Percentiles rank a stretch among this genome's conserved stretches.
Evolutionary conservation across 2,888 invertebrate genomes (phyloP).

Genomic region (Oscheius sp.): DNA sequence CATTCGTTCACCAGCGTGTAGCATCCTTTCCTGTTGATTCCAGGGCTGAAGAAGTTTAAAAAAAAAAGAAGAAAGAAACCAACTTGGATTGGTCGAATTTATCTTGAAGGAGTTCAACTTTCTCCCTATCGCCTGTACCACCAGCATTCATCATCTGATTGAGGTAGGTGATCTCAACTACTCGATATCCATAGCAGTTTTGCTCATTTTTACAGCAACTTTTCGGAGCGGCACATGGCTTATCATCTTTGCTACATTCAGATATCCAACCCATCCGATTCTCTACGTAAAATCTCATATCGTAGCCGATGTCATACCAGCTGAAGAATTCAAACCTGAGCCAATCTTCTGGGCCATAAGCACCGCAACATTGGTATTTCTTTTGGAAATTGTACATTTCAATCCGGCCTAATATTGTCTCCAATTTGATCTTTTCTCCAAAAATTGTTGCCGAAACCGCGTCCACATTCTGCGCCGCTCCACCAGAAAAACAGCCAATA

Average conservation of each 20-base stretch:
- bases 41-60: background rate
- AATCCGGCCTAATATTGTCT: no score
- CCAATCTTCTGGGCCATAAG: background rate
- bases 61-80: background rate
- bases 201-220: background rate
- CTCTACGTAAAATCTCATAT: background rate
- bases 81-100: background rate
- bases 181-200: no score
- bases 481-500: constrained; percentile 14
- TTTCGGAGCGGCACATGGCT: background rate
- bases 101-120: background rate
- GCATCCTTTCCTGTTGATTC: background rate
- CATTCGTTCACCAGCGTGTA: background rate
- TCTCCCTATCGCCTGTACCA: no score
- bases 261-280: background rate
- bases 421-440: background rate
- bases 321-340: background rate
- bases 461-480: constrained; percentile 6
- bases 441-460: background rate
- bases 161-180: no score
- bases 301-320: background rate
- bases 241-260: background rate
- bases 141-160: no score
- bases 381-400: background rate
- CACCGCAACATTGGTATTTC: constrained; percentile 1